Base-by-base conservation (phyloP, 2,888 invertebrate genomes). In the Acanthosepion pharaonis region DNA sequence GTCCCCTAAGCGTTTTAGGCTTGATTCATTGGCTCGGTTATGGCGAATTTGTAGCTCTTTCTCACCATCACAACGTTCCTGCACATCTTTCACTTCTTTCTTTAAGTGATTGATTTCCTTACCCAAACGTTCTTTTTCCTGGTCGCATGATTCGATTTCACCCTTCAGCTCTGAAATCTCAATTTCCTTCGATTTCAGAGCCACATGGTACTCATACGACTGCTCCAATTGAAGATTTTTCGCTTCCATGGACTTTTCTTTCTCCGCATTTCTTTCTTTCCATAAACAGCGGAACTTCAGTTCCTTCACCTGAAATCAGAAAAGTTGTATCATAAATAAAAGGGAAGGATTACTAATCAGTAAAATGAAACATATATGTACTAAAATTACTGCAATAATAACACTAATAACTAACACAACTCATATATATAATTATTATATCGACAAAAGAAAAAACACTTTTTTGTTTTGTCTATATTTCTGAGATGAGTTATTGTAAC, bases 171-270 rank as follows among this genome's bases (percentile, higher is more conserved):
- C 94, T 0, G 95, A 94, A 23, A 96, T 96, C 92, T 95, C 95
- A n/a, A 94, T 95, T 23, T 95, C 94, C 94, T 95, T 95, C 78
- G 95, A 95, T 93, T 95, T 96, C 64, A 95, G 95, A 55, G 96
- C 95, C 64, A 95, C 95, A 94, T 96, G 96, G 94, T 95, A 96
- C 55, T 95, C 95, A 93, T 96, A 96, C 20, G 96, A 95, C 94
- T 96, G 96, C 94, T 96, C 96, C 11, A 97, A 94, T 93, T 96
- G 96, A 94, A 95, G 95, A 93, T 96, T 96, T 94, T 96, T 96
- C n/a, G 96, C 96, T n/a, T 96, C 95, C n/a, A 96, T 95, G 0
- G 96, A 96, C 94, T 96, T 97, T 95, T 97, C 96, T 94, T 96
- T 97, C 94, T 96, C 96, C 42, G 92, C 95, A 5, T 94, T 93